Percentiles rank a stretch among this genome's conserved stretches.
Conservation (phyloP, 2,797 vertebrate genomes). For the Psittacula derbiana region DNA sequence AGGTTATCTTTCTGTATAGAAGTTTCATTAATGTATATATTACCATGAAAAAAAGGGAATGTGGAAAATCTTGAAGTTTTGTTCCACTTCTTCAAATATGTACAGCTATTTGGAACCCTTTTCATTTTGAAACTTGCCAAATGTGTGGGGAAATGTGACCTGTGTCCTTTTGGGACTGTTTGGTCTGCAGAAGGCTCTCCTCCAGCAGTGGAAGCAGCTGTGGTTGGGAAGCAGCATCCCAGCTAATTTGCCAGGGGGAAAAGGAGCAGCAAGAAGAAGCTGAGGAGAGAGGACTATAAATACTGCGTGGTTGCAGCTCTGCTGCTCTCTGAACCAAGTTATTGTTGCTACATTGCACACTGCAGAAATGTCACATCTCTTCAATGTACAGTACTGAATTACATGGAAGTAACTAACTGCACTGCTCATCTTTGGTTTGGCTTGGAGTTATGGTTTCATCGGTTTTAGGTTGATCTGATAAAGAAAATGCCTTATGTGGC, state of each 20-base stretch:
- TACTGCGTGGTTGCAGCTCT: background rate
- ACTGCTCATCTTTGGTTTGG: accelerated
- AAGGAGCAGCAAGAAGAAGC: background rate
- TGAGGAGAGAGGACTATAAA: background rate
- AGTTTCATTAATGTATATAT: accelerated
- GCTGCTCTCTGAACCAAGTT: background rate
- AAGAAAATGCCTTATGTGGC: background rate
- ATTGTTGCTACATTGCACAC: background rate
- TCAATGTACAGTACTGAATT: background rate
- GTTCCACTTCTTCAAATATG: background rate
- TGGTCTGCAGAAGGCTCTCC: background rate
- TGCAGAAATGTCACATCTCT: background rate
- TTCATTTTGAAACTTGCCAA: background rate
- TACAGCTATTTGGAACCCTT: accelerated
- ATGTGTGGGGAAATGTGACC: background rate
- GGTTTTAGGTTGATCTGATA: background rate
- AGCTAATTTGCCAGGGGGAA: accelerated
- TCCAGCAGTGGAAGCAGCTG: slow-evolving; percentile 6
- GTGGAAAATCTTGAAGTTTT: accelerated
- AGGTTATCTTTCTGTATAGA: background rate
- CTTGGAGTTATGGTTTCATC: accelerated
- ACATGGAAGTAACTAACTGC: accelerated
- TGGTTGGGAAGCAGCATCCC: background rate
- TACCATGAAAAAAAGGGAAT: background rate
- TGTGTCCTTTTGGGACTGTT: background rate